These are phyloP conservation scores for Megaceryle alcyon DNA, from an alignment of 2,797 vertebrate genomes.

Conservation along the genomic window DNA sequence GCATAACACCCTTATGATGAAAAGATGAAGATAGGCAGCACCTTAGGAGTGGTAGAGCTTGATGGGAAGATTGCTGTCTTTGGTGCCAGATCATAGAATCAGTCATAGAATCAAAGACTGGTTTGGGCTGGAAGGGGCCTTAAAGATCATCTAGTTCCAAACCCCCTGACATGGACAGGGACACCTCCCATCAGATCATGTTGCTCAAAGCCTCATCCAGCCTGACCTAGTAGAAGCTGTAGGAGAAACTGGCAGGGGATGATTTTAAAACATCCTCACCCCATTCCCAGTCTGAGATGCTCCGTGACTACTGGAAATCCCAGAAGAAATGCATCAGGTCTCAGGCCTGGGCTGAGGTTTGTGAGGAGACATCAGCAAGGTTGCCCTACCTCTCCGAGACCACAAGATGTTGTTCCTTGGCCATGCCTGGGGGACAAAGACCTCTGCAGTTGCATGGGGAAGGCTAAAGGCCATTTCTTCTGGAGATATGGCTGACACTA, in stretches of 20 bases:
- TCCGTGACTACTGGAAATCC: neutral
- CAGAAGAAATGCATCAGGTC: neutral
- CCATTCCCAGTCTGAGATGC: neutral
- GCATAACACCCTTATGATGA: neutral
- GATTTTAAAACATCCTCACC: neutral
- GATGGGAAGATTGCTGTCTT: neutral
- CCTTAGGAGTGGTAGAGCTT: neutral
- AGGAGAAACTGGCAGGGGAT: neutral
- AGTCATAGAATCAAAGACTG: neutral
- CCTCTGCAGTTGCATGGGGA: neutral
- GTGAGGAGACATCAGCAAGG: neutral
- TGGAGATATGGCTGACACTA: neutral
- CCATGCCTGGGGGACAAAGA: neutral
- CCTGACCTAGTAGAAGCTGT: neutral
- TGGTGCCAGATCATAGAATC: neutral
- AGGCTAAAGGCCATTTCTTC: neutral
- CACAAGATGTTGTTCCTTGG: neutral
- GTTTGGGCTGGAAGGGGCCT: neutral
- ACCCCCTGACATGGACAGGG: neutral
- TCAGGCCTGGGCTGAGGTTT: neutral
- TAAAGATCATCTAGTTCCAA: neutral
- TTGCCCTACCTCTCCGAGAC: neutral
- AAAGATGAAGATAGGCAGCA: constrained; percentile 6
- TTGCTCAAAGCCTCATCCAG: neutral
- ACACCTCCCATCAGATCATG: neutral